Conservation (phyloP, 2,113 vertebrate genomes). For the Ictalurus furcatus region DNA sequence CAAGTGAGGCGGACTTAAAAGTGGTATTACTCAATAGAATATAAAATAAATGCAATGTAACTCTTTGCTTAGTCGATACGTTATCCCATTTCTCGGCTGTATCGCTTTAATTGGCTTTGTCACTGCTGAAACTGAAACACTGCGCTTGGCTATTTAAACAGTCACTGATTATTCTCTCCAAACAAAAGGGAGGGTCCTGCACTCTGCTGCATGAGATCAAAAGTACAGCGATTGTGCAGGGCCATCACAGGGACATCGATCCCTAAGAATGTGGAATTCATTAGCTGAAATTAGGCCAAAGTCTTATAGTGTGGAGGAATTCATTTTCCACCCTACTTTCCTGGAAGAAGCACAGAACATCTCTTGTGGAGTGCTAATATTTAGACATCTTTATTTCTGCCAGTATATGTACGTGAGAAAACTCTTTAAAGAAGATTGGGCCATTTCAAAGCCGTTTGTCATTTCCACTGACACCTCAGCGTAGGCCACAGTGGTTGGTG, state of each 20-base stretch:
- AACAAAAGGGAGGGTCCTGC: background rate
- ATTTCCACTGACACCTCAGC: slow-evolving; percentile 5
- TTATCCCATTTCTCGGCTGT: background rate
- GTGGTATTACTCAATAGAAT: slow-evolving; percentile 23
- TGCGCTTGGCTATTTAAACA: background rate
- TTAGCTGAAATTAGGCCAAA: slow-evolving; percentile 67
- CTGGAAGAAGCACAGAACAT: slow-evolving; percentile 53
- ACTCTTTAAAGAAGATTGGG: background rate
- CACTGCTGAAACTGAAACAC: background rate
- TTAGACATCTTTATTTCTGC: slow-evolving; percentile 23
- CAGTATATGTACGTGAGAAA: background rate
- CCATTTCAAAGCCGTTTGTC: slow-evolving; percentile 12
- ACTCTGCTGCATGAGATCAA: background rate
- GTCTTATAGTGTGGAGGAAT: slow-evolving; percentile 58
- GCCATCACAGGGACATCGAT: slow-evolving; percentile 60
- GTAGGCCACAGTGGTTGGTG: background rate
- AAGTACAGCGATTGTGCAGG: background rate
- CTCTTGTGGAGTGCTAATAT: slow-evolving; percentile 33
- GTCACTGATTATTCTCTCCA: background rate
- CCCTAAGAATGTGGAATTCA: slow-evolving; percentile 54
- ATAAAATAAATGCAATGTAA: slow-evolving; percentile 3
- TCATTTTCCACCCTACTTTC: slow-evolving; percentile 58
- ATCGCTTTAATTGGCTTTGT: background rate
- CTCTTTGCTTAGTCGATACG: background rate
- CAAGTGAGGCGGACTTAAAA: slow-evolving; percentile 11